phyloP scores from a whole-genome alignment of 2,888 invertebrate species.

The Melanostoma mellinum region DNA sequence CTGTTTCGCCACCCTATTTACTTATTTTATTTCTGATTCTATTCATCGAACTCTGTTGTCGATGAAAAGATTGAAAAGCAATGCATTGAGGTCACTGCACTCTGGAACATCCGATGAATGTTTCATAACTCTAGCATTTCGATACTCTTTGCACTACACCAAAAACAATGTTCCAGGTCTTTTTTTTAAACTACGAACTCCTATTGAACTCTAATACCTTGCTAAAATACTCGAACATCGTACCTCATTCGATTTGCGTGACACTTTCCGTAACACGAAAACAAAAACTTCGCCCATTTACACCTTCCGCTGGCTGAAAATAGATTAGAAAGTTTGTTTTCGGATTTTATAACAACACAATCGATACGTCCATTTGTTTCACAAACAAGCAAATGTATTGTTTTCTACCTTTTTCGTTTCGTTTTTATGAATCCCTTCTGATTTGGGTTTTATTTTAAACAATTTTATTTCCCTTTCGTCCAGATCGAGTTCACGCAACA shows the following conservation, averaged over 20 bases:
- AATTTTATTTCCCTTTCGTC: constrained; percentile 46
- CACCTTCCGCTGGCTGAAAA: constrained; percentile 64
- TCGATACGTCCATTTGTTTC: constrained; percentile 66
- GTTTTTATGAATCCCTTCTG: constrained; percentile 62
- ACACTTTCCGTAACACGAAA: constrained; percentile 35
- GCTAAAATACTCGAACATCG: background rate
- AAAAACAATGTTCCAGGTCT: too few relatives aligned
- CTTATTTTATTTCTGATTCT: too few relatives aligned
- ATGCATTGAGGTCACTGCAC: too few relatives aligned
- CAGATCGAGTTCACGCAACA: constrained; percentile 55
- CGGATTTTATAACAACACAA: constrained; percentile 62
- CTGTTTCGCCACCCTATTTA: too few relatives aligned
- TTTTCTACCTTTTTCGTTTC: constrained; percentile 34
- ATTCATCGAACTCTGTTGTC: too few relatives aligned
- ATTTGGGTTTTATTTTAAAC: constrained; percentile 53
- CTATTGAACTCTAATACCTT: background rate
- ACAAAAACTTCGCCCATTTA: constrained; percentile 56
- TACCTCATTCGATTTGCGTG: constrained; percentile 50
- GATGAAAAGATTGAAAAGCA: too few relatives aligned
- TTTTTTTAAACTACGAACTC: too few relatives aligned
- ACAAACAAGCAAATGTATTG: constrained; percentile 55
- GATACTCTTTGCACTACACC: too few relatives aligned
- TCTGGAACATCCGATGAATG: too few relatives aligned
- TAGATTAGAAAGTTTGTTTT: constrained; percentile 64
- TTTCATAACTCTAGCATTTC: too few relatives aligned